Evolutionary conservation across 1,140 invertebrate species (phyloP), one percentile per base, ranked within the genome.

Genomic region (Charaxes varanes): DNA sequence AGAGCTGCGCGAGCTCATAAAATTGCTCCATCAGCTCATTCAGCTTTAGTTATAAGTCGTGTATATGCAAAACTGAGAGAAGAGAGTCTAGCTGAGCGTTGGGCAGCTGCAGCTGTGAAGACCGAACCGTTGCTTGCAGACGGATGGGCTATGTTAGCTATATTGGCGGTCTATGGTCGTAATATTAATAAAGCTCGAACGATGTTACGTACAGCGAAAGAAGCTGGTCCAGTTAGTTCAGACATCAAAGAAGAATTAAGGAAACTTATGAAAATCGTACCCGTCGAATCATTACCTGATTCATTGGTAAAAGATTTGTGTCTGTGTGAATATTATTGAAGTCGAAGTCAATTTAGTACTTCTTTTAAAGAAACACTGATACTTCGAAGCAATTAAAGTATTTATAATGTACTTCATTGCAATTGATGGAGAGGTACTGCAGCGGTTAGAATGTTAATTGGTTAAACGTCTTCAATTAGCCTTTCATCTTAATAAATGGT

Each of bases 1-100:
- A 47, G 72, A 36, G 79, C 69, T 38, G 72, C 70, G 3, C 57
- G 66, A 2, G 74, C 68, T 4, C 71, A 83, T 52, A 76, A 67
- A 43, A 40, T 60, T 19, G 58, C 68, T 14, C 67, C 76, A 7
- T 65, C 65, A n/a, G 70, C 59, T 3, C 52, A 76, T 37, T 59
- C 74, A 35, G 70, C 76, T 1, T 44, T 83, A 1, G 22, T 53
- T 4, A 64, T 83, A 21, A 61, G 56, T 15, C 58, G 74, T 4
- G 56, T 76, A 36, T 76, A 71, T 45, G 49, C 35, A 6, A 59
- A 45, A 42, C 27, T 73, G 34, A 62, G 49, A 1, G 62, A 77
- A 16, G 44, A 63, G 10, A 22, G 30, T 7, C 41, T 68, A 17
- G 66, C 72, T 10, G 64, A 73, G 19, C 61, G 70, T n/a, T 83